These are phyloP conservation scores for Rhopalosiphum padi DNA, from an alignment of 1,140 invertebrate genomes.

Conservation along the genomic window DNA sequence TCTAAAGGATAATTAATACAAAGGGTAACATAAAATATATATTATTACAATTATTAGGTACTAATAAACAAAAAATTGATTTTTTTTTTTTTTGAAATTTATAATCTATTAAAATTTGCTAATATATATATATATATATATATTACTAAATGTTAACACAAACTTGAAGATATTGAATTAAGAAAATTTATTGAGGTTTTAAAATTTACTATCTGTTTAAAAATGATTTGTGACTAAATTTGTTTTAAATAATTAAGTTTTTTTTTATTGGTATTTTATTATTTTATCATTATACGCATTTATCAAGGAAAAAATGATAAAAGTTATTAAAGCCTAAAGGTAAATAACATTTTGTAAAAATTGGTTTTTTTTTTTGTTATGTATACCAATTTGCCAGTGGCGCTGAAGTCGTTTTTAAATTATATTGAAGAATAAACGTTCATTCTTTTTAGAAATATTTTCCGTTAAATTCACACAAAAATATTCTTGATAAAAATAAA, in stretches of 20 bases:
- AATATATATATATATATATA: background rate
- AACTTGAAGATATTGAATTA: background rate
- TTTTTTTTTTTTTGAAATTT: background rate
- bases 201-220: background rate
- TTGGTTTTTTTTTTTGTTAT: background rate
- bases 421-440: background rate
- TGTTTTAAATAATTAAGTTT: background rate
- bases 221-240: background rate
- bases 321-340: slow-evolving; percentile 1
- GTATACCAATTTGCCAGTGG: slow-evolving; percentile 3
- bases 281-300: background rate
- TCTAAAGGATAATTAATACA: background rate
- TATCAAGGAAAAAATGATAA: background rate
- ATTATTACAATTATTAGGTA: too few relatives aligned
- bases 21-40: background rate
- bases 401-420: background rate
- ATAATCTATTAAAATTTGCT: too few relatives aligned
- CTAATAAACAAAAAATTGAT: background rate
- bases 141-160: background rate
- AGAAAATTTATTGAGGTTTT: background rate
- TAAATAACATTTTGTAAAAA: background rate
- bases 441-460: background rate
- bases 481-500: background rate
- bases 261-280: background rate
- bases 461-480: background rate